Base-by-base conservation (phyloP, 1,140 invertebrate species). In the Hermetia illucens region DNA sequence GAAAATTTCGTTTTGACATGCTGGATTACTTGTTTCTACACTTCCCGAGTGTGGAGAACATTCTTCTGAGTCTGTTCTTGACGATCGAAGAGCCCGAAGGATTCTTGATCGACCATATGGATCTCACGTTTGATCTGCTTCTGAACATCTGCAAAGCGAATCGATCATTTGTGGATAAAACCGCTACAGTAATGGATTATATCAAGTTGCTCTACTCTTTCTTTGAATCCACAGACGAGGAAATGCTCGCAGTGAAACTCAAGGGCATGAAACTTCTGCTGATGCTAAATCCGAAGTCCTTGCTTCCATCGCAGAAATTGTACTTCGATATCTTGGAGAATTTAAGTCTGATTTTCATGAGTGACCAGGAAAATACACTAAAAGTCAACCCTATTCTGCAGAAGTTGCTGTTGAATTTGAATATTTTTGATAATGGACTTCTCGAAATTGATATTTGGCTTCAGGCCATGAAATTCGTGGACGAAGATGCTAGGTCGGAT, bases 371-470 rank as follows among this genome's bases (percentile, higher is more conserved):
- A n/a, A n/a, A n/a, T n/a, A n/a, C n/a, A n/a, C n/a, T n/a, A n/a
- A n/a, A 62, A 34, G 49, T 51, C 2, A 60, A 51, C 4, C 35
- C 47, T 33, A 47, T 66, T 18, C 49, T 76, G 18, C 56, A 58
- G 35, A 57, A 55, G 9, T n/a, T n/a, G n/a, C n/a, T n/a, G n/a
- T n/a, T n/a, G n/a, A n/a, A n/a, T n/a, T n/a, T n/a, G n/a, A n/a
- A n/a, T n/a, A n/a, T n/a, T n/a, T n/a, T n/a, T n/a, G 65, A 62
- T 19, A 70, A 65, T 46, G 56, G 59, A 31, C 31, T 42, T 8
- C 61, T 72, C 39, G 77, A 82, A 54, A 67, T 79, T 21, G 66
- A 77, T 50, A 63, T 81, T 38, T 73, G 79, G 68, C 55, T 81
- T 10, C 69, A 79, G 46, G 63, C 66, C 2, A 53, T 60, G 0